Base-by-base conservation (phyloP, 2,113 vertebrate species). In the Oreochromis niloticus region DNA sequence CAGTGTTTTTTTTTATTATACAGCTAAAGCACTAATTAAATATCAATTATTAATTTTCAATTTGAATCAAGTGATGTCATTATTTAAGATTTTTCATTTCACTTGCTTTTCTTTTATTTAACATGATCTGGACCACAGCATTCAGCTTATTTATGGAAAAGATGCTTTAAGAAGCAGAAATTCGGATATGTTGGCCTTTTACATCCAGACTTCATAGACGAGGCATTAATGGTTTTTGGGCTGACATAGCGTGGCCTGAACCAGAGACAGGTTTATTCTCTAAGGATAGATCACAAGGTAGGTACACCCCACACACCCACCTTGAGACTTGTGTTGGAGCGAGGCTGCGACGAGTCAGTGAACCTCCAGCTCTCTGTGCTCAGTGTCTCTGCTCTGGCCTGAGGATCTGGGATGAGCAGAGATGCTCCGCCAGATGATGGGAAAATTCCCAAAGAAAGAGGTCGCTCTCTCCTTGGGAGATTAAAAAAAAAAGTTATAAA, bases 261-360 rank as follows among this genome's bases (percentile, higher is more conserved):
- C 8, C 10, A 57, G 61, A 80, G 43, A 9, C 6, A 19, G 50
- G 36, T 36, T 82, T n/a, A 57, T 30, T 59, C 12, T 82, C 30
- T 75, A 24, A 59, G 36, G 50, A 30, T 7, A 54, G 7, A 36
- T 59, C 83, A 30, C 24, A 34, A 4, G 12, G 17, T 39, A 6
- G 52, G 80, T 30, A 46, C 12, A 7, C 63, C 55, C 46, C 48
- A 78, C 91, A 96, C 96, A 85, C 95, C 93, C 96, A 99, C 98
- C 98, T 99, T 98, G 95, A 98, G 97, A 95, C 96, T 97, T 92
- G 98, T 95, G 96, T 97, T 98, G 96, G 98, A 98, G 86, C 97
- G 97, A 79, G 97, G 96, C 94, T 97, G 97, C 90, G 97, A 92
- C 83, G 97, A 95, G 95, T 99, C 97, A 48, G 94, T 96, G 96